Evolutionary conservation across 2,888 invertebrate species (phyloP).

Genomic region (Mylabris sibirica): DNA sequence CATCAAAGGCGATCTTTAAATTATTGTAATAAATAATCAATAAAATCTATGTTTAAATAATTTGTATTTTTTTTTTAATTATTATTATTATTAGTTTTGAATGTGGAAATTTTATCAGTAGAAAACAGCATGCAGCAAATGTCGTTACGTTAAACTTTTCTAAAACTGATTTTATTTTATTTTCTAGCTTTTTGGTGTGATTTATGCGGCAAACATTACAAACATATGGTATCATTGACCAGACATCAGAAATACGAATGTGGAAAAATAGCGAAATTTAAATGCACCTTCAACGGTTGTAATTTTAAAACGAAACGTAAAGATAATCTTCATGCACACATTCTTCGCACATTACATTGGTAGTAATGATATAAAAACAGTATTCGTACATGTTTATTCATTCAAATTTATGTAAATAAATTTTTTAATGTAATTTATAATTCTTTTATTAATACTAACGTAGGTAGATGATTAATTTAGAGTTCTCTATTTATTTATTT

Average conservation of each 20-base stretch:
- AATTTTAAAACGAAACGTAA: constrained; percentile 49
- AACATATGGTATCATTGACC: constrained; percentile 48
- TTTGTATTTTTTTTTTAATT: neutral
- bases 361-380: neutral
- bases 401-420: neutral
- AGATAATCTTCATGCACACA: constrained; percentile 50
- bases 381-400: neutral
- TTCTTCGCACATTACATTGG: constrained; percentile 28
- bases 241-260: constrained; percentile 51
- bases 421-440: neutral
- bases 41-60: neutral
- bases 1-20: neutral
- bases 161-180: constrained; percentile 13
- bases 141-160: neutral
- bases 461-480: neutral
- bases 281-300: constrained; percentile 47
- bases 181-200: constrained; percentile 36
- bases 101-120: neutral
- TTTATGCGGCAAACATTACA: constrained; percentile 48
- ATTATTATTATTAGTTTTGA: too few species aligned
- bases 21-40: neutral
- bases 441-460: constrained; percentile 2
- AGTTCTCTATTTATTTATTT: constrained; percentile 3
- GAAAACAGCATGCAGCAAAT: neutral
- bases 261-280: constrained; percentile 48